Evolutionary conservation across 2,113 vertebrate genomes (phyloP).

Genomic region (Cyrtonyx montezumae): DNA sequence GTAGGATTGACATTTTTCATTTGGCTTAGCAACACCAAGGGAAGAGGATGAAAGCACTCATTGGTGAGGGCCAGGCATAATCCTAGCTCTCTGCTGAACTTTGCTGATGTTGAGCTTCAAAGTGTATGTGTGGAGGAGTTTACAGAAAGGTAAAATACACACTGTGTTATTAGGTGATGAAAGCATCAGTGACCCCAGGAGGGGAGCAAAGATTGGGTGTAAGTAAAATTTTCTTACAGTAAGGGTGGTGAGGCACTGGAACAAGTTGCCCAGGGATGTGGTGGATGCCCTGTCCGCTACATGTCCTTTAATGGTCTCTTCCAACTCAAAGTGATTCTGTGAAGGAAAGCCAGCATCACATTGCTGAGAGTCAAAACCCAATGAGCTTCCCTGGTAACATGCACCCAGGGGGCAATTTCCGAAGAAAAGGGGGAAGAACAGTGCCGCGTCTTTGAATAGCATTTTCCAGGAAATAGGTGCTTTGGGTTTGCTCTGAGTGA

Average conservation of each 20-base stretch:
- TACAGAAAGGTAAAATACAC: not conserved
- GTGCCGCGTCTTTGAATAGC: not conserved
- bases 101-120: not conserved
- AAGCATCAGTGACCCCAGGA: not conserved
- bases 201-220: not conserved
- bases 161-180: not conserved
- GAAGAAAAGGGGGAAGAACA: not conserved
- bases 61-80: not conserved
- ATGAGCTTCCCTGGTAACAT: not conserved
- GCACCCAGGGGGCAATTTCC: not conserved
- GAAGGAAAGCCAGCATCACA: accelerated
- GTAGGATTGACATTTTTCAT: not conserved
- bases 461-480: constrained; percentile 5
- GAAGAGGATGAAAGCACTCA: not conserved
- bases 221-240: too few species aligned
- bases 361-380: not conserved
- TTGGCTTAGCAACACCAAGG: not conserved
- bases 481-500: not conserved
- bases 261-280: too few species aligned
- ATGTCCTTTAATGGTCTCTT: too few species aligned
- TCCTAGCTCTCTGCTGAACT: not conserved
- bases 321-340: too few species aligned
- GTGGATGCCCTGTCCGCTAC: too few species aligned
- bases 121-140: accelerated
- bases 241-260: too few species aligned